These are phyloP conservation scores for Porites evermanni DNA, from an alignment of 92 coral and sea anemone species.

Conservation along the genomic window DNA sequence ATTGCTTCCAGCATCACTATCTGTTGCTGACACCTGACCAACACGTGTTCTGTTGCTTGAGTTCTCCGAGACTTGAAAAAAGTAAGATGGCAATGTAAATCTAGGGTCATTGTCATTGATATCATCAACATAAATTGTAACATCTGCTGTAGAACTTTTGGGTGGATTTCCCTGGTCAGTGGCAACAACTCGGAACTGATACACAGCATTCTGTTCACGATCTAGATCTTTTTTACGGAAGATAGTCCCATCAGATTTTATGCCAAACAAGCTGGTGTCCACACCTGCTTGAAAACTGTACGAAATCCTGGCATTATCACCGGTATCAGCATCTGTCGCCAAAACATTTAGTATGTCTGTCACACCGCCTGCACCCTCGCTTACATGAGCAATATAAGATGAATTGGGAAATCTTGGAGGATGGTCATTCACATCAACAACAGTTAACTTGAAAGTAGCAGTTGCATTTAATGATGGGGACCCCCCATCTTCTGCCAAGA, in stretches of 20 bases:
- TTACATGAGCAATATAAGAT: slow-evolving; percentile 68
- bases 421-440: slow-evolving; percentile 95
- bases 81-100: slow-evolving; percentile 56
- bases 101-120: slow-evolving; percentile 87
- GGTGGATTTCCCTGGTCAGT: slow-evolving; percentile 86
- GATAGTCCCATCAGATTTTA: slow-evolving; percentile 75
- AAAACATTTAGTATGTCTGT: slow-evolving; percentile 67
- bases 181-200: slow-evolving; percentile 69
- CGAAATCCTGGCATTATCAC: slow-evolving; percentile 78
- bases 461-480: slow-evolving; percentile 67
- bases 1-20: slow-evolving; percentile 83
- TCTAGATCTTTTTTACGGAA: slow-evolving; percentile 71
- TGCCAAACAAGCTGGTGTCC: slow-evolving; percentile 74
- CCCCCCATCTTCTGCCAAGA: slow-evolving; percentile 90
- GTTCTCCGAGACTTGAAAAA: slow-evolving; percentile 76
- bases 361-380: slow-evolving; percentile 56
- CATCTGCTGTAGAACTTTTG: slow-evolving; percentile 68
- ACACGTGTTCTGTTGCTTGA: slow-evolving; percentile 74
- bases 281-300: slow-evolving; percentile 73
- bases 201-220: slow-evolving; percentile 73
- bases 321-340: slow-evolving; percentile 90
- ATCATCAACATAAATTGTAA: slow-evolving; percentile 84
- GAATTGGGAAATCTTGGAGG: slow-evolving; percentile 81
- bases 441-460: slow-evolving; percentile 68
- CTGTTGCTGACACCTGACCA: slow-evolving; percentile 80